Conservation (phyloP, 2,888 invertebrate genomes). For the Cheilosia urbana region DNA sequence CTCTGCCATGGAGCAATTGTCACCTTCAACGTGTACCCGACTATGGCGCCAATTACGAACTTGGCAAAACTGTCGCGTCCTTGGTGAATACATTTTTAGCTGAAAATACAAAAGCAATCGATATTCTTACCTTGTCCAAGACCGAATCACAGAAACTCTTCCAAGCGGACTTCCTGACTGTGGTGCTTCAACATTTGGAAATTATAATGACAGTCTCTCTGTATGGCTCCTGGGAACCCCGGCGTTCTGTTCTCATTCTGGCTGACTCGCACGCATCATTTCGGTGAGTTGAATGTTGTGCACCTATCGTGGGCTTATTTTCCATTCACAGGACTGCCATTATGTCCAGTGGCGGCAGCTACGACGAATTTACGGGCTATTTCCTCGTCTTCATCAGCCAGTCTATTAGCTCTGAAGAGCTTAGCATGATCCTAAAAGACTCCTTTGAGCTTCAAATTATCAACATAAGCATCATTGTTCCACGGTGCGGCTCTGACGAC, state of each 20-base stretch:
- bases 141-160: background rate
- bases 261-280: constrained; percentile 4
- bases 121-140: background rate
- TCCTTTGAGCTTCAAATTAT: background rate
- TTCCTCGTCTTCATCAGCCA: background rate
- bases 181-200: background rate
- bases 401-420: background rate
- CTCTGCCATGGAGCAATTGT: background rate
- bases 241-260: constrained; percentile 1
- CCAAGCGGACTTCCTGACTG: background rate
- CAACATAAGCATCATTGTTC: background rate
- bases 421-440: background rate
- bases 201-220: background rate
- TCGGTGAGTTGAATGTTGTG: background rate
- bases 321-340: background rate
- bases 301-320: background rate
- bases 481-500: background rate
- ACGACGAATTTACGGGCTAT: background rate
- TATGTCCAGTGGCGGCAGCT: background rate
- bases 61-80: background rate
- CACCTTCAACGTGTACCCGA: background rate
- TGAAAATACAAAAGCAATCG: background rate
- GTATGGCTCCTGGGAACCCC: background rate
- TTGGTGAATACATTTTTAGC: background rate
- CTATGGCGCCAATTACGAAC: background rate